Conservation (phyloP, 2,888 invertebrate genomes). For the Hyles lineata region DNA sequence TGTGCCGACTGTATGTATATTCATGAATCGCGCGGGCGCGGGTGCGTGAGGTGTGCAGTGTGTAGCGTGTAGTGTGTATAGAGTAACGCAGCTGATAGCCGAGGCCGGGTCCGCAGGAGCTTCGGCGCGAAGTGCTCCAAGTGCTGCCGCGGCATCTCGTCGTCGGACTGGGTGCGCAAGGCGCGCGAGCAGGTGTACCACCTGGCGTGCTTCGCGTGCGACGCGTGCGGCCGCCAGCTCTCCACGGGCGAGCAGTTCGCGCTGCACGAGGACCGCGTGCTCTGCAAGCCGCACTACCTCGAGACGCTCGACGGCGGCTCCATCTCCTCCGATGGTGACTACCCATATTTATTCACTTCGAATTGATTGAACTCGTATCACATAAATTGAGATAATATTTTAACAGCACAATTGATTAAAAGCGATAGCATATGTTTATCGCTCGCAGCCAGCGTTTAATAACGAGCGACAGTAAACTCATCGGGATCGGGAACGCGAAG, state of each 20-base stretch:
- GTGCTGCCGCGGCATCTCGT: constrained; percentile 95
- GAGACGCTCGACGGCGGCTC: constrained; percentile 97
- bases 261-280: constrained; percentile 95
- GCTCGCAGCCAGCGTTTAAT: not conserved
- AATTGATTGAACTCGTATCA: not conserved
- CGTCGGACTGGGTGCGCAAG: constrained; percentile 98
- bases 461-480: not conserved
- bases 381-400: not conserved
- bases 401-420: no score
- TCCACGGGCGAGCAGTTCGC: constrained; percentile 99
- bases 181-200: constrained; percentile 98
- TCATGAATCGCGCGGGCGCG: not conserved
- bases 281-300: constrained; percentile 98
- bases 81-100: constrained; percentile 3
- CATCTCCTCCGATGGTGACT: constrained; percentile 93
- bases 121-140: constrained; percentile 98
- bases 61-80: no score
- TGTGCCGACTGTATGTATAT: not conserved
- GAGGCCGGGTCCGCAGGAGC: constrained; percentile 86
- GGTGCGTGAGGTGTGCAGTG: not conserved
- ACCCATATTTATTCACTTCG: constrained; percentile 12
- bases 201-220: constrained; percentile 99
- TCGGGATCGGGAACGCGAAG: not conserved
- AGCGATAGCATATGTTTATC: not conserved
- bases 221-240: constrained; percentile 96